These are phyloP conservation scores for Lepidurus couesii DNA, from an alignment of 1,140 invertebrate species.

Conservation along the genomic window DNA sequence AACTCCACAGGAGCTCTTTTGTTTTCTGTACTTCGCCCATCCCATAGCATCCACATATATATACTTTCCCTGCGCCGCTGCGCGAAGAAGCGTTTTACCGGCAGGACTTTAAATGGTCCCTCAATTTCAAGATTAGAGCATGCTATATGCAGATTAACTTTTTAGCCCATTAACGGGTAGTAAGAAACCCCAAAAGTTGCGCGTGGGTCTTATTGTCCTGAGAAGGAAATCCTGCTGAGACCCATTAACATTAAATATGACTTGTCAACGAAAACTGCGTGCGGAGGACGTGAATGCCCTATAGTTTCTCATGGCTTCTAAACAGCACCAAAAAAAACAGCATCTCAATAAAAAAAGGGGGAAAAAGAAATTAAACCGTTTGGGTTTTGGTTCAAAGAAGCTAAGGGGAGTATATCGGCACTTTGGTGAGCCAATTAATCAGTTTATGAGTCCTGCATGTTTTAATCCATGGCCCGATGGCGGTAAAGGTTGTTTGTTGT, in stretches of 20 bases:
- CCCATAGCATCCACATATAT: neutral
- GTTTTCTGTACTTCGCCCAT: neutral
- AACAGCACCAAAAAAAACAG: neutral
- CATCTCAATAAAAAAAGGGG: neutral
- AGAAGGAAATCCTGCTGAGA: slow-evolving; percentile 6
- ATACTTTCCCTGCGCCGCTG: neutral
- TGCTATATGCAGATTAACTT: slow-evolving; percentile 14
- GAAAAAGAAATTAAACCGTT: too few relatives aligned
- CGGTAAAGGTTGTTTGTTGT: too few relatives aligned
- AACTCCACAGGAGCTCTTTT: slow-evolving; percentile 21
- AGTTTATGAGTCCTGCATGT: too few relatives aligned
- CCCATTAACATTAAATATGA: slow-evolving; percentile 22
- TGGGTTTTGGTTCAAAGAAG: too few relatives aligned
- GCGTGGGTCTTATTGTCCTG: slow-evolving; percentile 9
- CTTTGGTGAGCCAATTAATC: too few relatives aligned
- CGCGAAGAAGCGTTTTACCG: neutral
- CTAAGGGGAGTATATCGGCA: too few relatives aligned
- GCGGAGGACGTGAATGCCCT: neutral
- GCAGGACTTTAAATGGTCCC: slow-evolving; percentile 8
- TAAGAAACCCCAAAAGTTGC: neutral
- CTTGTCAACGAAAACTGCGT: slow-evolving; percentile 8
- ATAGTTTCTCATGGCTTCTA: neutral
- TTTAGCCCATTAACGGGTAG: neutral
- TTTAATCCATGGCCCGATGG: too few relatives aligned
- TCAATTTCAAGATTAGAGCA: neutral